Percentiles rank a stretch among this genome's conserved stretches.
phyloP scores from a whole-genome alignment of 2,797 vertebrate species.

The Anableps anableps region DNA sequence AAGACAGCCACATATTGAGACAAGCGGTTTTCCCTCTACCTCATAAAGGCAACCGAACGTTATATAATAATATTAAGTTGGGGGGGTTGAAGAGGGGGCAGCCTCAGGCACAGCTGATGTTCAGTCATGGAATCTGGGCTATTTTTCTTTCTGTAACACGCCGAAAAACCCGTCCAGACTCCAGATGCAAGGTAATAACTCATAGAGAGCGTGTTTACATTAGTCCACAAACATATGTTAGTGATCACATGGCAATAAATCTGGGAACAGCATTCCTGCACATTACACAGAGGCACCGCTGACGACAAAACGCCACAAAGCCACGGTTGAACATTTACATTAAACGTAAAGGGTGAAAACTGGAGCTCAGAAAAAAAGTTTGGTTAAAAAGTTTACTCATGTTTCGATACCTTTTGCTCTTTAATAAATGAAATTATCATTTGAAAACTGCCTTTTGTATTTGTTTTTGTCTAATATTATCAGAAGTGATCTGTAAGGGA shows the following conservation, averaged over 20 bases:
- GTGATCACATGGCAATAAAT: constrained; percentile 40
- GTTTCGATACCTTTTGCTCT: neutral
- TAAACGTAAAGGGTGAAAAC: neutral
- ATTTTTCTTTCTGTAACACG: neutral
- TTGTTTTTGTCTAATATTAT: neutral
- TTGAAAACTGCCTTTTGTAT: neutral
- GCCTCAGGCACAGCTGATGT: constrained; percentile 11
- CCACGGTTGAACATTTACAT: neutral
- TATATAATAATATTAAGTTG: constrained; percentile 14
- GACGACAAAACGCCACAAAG: neutral
- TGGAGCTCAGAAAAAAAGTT: neutral
- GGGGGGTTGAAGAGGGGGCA: too few species aligned
- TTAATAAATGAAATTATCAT: neutral
- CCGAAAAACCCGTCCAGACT: neutral
- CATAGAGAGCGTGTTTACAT: constrained; percentile 36
- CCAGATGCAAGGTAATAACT: constrained; percentile 23
- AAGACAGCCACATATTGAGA: constrained; percentile 37
- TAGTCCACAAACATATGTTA: constrained; percentile 28
- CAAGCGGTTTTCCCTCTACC: neutral
- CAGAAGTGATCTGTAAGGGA: neutral
- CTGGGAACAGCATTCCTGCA: constrained; percentile 2
- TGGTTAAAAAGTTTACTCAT: neutral
- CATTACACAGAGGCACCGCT: neutral
- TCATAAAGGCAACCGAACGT: constrained; percentile 12
- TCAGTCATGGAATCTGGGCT: neutral